Conservation (phyloP, 2,113 vertebrate species). For the Herpetotheres cachinnans region DNA sequence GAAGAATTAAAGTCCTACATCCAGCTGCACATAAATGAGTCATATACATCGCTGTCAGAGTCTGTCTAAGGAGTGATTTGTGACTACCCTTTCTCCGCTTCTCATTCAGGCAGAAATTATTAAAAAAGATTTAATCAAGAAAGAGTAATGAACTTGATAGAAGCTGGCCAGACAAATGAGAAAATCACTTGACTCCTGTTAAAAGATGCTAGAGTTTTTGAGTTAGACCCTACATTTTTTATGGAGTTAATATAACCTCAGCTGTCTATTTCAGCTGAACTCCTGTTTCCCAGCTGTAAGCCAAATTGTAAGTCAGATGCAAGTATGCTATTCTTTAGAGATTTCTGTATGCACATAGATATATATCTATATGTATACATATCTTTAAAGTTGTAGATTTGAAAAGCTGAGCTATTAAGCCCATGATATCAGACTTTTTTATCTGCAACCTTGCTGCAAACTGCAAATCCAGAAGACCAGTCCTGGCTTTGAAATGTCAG, state of each 20-base stretch:
- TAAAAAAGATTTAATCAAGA: constrained; percentile 48
- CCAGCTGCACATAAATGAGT: not conserved
- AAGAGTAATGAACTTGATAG: constrained; percentile 31
- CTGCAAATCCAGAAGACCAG: not conserved
- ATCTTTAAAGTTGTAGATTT: not conserved
- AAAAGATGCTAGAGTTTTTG: not conserved
- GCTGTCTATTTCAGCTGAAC: not conserved
- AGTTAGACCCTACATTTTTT: not conserved
- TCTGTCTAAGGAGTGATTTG: not conserved
- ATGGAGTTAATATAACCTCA: not conserved
- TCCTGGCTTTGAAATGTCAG: not conserved
- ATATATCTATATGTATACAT: not conserved
- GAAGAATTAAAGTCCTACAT: not conserved
- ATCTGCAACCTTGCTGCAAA: not conserved
- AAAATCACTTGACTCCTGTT: not conserved
- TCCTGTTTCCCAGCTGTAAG: not conserved
- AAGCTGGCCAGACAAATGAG: constrained; percentile 7
- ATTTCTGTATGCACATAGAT: not conserved
- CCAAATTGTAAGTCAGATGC: not conserved
- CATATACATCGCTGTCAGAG: not conserved
- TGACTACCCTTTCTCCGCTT: not conserved
- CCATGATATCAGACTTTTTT: not conserved
- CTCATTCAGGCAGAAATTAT: not conserved
- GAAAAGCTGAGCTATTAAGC: not conserved
- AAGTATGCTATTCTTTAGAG: not conserved